Conservation (phyloP, 2,888 invertebrate species). For the Hemistola chrysoprasaria region DNA sequence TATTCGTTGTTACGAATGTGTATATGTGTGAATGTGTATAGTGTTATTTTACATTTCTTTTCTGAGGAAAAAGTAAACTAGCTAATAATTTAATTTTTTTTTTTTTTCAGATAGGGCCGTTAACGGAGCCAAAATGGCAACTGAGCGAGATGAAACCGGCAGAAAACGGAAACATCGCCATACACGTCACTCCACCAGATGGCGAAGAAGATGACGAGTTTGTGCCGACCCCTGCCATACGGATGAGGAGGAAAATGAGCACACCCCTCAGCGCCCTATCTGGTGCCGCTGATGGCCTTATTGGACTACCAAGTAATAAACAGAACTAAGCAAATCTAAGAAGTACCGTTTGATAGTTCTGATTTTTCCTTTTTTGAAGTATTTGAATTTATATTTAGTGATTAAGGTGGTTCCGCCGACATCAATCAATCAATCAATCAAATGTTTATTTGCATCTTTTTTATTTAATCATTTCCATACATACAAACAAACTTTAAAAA, state of each 20-base stretch:
- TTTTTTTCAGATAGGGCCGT: constrained; percentile 67
- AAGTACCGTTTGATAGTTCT: neutral
- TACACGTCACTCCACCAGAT: constrained; percentile 75
- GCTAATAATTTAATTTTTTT: neutral
- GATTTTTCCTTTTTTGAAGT: no score
- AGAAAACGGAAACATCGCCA: constrained; percentile 64
- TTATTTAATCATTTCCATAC: no score
- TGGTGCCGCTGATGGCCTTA: constrained; percentile 48
- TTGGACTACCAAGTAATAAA: constrained; percentile 28
- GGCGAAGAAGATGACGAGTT: constrained; percentile 71
- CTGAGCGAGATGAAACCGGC: constrained; percentile 43
- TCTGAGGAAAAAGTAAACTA: no score
- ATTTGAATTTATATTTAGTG: no score
- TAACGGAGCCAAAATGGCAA: constrained; percentile 64
- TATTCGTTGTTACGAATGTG: no score
- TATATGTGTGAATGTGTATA: no score
- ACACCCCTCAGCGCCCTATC: constrained; percentile 64
- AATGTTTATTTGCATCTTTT: no score
- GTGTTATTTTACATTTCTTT: no score
- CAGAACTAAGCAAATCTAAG: no score
- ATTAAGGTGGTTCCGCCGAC: no score
- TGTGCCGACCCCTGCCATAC: constrained; percentile 53
- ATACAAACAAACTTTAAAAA: no score
- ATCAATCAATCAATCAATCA: no score
- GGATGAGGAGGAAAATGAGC: constrained; percentile 67